These are phyloP conservation scores for Hemithea aestivaria DNA, from an alignment of 2,888 invertebrate genomes.

Conservation along the genomic window DNA sequence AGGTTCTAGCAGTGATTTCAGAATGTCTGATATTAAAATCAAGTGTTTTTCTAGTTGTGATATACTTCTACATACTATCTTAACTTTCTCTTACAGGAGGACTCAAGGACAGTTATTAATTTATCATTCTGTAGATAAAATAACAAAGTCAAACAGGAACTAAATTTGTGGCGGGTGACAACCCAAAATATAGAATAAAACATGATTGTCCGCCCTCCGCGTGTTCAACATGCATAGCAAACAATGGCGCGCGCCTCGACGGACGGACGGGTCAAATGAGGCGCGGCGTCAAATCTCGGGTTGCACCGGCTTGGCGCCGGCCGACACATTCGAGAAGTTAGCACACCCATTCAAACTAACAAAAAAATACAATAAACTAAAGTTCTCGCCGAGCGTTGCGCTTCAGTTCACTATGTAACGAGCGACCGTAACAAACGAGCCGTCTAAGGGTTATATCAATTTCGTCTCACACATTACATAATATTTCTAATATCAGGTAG, in stretches of 20 bases:
- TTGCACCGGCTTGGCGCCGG: conserved; percentile 71
- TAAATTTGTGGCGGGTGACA: conserved; percentile 41
- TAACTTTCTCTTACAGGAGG: too few species aligned
- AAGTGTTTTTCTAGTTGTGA: too few species aligned
- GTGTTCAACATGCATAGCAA: conserved; percentile 58
- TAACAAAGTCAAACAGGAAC: conserved; percentile 23
- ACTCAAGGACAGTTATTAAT: too few species aligned
- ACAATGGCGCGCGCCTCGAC: conserved; percentile 61
- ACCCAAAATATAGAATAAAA: conserved; percentile 46
- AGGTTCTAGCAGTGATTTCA: too few species aligned
- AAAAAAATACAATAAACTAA: conserved; percentile 55
- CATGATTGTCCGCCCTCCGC: conserved; percentile 43
- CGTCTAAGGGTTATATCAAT: conserved; percentile 33
- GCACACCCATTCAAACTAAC: conserved; percentile 56
- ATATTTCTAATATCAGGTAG: too few species aligned
- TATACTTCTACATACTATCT: too few species aligned
- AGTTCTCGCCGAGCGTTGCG: conserved; percentile 44
- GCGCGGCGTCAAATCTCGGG: conserved; percentile 69
- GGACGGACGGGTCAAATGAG: conserved; percentile 68
- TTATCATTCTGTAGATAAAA: too few species aligned
- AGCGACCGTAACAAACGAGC: conserved; percentile 58
- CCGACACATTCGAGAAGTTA: conserved; percentile 59
- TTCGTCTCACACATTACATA: conserved; percentile 18
- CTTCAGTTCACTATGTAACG: conserved; percentile 63
- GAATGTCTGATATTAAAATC: too few species aligned